Percentiles rank a stretch among this genome's conserved stretches.
Conservation (phyloP, 2,113 vertebrate genomes). For the Rhagologus leucostigma region DNA sequence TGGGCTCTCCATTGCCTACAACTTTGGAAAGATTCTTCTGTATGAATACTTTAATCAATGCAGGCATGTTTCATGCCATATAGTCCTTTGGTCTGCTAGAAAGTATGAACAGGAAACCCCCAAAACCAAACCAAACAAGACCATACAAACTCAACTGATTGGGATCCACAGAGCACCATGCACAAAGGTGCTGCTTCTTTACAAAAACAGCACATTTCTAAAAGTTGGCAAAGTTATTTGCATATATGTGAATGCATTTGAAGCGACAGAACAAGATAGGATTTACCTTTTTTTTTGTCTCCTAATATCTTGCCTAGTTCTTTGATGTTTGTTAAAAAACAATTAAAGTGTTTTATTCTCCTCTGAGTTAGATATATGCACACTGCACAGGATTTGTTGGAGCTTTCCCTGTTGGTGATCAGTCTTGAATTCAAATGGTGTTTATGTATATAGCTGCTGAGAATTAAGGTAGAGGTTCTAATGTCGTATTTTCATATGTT, state of each 20-base stretch:
- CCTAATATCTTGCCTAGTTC: neutral
- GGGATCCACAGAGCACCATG: neutral
- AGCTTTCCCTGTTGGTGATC: neutral
- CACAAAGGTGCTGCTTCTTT: neutral
- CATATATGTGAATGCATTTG: neutral
- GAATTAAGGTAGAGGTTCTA: neutral
- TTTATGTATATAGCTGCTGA: neutral
- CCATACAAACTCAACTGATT: accelerated
- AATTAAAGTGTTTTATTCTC: neutral
- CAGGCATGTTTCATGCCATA: neutral
- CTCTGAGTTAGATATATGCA: neutral
- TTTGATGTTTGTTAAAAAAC: neutral
- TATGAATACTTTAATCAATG: neutral
- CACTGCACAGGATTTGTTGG: neutral
- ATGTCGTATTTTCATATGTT: neutral
- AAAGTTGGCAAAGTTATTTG: neutral
- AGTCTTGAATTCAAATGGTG: neutral
- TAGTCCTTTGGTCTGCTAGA: neutral
- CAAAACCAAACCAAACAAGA: neutral
- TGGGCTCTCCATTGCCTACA: neutral
- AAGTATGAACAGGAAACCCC: neutral
- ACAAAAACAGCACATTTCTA: neutral
- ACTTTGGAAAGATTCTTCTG: neutral
- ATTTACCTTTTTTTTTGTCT: neutral
- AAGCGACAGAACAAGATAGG: neutral